phyloP scores from a whole-genome alignment of 2,888 invertebrate species.

The Taphrorychus bicolor region DNA sequence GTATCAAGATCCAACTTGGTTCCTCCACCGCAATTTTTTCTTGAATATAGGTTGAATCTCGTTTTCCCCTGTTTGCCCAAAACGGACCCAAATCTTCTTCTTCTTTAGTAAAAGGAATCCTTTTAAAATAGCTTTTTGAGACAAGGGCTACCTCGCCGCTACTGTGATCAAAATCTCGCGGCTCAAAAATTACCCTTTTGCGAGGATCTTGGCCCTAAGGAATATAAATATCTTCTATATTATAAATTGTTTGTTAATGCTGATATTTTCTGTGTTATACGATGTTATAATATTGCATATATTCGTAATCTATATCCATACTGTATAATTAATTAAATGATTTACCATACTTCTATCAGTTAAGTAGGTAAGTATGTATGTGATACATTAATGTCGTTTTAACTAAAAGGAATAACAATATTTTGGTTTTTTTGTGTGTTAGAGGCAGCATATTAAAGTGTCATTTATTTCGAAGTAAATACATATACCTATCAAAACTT shows the following conservation, averaged over 20 bases:
- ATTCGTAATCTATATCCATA: no score
- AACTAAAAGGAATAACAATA: no score
- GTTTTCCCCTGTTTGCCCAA: constrained; percentile 63
- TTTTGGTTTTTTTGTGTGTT: neutral
- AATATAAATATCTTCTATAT: no score
- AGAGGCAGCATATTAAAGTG: neutral
- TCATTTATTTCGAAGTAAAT: neutral
- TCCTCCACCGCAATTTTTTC: constrained; percentile 64
- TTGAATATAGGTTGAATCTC: constrained; percentile 52
- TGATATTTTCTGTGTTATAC: neutral
- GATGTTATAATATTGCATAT: neutral
- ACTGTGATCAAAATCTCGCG: constrained; percentile 30
- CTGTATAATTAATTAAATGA: no score
- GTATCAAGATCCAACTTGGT: constrained; percentile 64
- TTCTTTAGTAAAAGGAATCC: constrained; percentile 37
- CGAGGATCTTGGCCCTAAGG: constrained; percentile 49
- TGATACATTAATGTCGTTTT: no score
- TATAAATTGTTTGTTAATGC: neutral
- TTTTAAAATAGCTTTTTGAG: constrained; percentile 44
- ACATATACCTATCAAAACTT: constrained; percentile 36
- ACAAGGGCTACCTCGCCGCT: constrained; percentile 44
- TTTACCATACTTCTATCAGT: no score
- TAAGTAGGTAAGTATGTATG: no score
- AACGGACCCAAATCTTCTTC: constrained; percentile 57
- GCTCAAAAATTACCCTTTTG: constrained; percentile 37